These are phyloP conservation scores for Drosophila melanogaster DNA, from an alignment of 1,140 invertebrate genomes.

Conservation along the genomic window DNA sequence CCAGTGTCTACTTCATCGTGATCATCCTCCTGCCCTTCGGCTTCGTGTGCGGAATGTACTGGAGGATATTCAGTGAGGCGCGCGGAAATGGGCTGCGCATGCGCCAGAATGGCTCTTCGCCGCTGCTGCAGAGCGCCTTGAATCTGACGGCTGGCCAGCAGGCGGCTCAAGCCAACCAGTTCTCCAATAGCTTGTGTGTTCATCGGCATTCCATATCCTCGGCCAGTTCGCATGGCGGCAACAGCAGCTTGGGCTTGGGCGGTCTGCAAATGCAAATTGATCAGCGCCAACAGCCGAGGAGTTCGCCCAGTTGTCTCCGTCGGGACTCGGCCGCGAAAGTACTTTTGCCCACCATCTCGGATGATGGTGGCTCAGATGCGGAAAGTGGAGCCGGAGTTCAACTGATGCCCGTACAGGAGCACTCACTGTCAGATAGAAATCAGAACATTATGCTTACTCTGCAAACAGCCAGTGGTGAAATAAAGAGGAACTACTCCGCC, in stretches of 20 bases:
- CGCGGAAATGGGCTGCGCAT: slow-evolving; percentile 89
- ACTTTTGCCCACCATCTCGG: slow-evolving; percentile 76
- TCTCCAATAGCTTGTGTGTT: slow-evolving; percentile 71
- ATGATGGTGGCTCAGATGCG: slow-evolving; percentile 71
- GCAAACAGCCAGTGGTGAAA: slow-evolving; percentile 75
- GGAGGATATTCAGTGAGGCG: slow-evolving; percentile 90
- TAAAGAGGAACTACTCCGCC: slow-evolving; percentile 80
- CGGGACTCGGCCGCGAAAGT: slow-evolving; percentile 79
- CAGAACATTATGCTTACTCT: slow-evolving; percentile 77
- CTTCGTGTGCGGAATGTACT: slow-evolving; percentile 89
- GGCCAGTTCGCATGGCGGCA: slow-evolving; percentile 73
- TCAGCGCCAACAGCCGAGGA: slow-evolving; percentile 54
- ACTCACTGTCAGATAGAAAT: slow-evolving; percentile 60
- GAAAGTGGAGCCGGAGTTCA: slow-evolving; percentile 37
- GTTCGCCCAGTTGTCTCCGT: slow-evolving; percentile 68
- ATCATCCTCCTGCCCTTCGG: slow-evolving; percentile 89
- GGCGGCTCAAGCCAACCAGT: slow-evolving; percentile 83
- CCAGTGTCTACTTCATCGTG: slow-evolving; percentile 85
- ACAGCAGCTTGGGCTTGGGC: slow-evolving; percentile 45
- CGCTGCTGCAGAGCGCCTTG: slow-evolving; percentile 85
- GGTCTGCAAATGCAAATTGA: slow-evolving; percentile 83
- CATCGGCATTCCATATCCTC: slow-evolving; percentile 76
- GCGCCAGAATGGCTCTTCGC: slow-evolving; percentile 87
- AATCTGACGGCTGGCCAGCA: slow-evolving; percentile 79
- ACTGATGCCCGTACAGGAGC: slow-evolving; percentile 64